Percentiles rank a stretch among this genome's conserved stretches.
Conservation (phyloP, 1,140 invertebrate species). For the Cyphomyrmex costatus region DNA sequence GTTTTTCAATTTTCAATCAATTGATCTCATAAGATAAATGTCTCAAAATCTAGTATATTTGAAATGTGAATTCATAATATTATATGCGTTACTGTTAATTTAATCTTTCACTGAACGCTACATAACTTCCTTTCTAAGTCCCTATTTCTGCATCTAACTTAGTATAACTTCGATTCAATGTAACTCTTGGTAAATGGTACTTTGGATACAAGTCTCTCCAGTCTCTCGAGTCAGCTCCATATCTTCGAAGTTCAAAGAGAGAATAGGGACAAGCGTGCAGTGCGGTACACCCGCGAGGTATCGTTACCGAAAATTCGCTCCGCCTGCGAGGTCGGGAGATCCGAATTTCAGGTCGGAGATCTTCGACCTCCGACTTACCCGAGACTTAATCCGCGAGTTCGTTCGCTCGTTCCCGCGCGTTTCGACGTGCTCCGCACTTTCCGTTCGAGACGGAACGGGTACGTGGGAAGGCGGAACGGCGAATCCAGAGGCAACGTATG, state of each 20-base stretch:
- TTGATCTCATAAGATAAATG: not conserved
- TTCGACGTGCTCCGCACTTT: constrained; percentile 22
- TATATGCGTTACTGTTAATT: not conserved
- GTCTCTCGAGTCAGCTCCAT: not conserved
- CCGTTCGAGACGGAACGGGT: constrained; percentile 15
- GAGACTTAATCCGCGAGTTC: constrained; percentile 53
- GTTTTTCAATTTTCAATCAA: not conserved
- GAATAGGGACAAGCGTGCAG: not conserved
- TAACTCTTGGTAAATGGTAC: constrained; percentile 19
- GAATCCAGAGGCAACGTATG: constrained; percentile 60
- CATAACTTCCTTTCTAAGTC: not conserved
- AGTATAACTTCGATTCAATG: not conserved
- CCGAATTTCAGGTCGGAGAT: constrained; percentile 14
- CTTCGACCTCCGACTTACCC: constrained; percentile 17
- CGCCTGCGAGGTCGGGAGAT: not conserved
- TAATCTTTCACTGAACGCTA: not conserved
- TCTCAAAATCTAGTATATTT: not conserved
- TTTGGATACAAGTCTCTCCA: constrained; percentile 19
- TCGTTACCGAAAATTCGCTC: constrained; percentile 35
- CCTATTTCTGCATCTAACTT: not conserved
- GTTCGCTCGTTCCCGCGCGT: constrained; percentile 28
- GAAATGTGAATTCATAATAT: not conserved
- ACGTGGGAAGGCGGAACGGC: constrained; percentile 45
- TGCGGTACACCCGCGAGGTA: constrained; percentile 14
- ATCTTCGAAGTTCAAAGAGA: constrained; percentile 29